Percentiles rank a stretch among this genome's conserved stretches.
These are phyloP conservation scores for Rynchops niger DNA, from an alignment of 2,113 vertebrate genomes.

Conservation along the genomic window DNA sequence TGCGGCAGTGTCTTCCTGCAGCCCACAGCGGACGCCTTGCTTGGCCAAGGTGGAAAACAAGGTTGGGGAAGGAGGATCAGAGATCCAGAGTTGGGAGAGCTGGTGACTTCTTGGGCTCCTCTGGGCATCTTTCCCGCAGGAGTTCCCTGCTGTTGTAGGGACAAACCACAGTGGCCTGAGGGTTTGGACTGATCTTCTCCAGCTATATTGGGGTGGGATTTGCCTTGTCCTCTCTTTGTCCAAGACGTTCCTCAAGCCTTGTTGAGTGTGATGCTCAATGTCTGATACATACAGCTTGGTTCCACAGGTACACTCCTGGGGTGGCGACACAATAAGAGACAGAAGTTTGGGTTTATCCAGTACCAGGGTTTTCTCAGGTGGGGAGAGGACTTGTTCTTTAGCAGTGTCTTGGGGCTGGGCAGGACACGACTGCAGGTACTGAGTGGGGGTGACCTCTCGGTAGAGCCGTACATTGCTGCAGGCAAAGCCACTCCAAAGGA, in stretches of 20 bases:
- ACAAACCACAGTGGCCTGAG: background rate
- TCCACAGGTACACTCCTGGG: background rate
- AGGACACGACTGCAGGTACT: background rate
- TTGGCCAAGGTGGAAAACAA: background rate
- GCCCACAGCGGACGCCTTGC: background rate
- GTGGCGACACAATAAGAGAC: background rate
- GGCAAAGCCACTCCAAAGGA: background rate
- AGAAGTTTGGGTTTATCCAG: background rate
- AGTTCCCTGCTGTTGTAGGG: background rate
- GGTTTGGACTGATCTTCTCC: background rate
- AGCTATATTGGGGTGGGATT: background rate
- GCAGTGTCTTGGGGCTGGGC: background rate
- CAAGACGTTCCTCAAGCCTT: background rate
- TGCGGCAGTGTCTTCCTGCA: background rate
- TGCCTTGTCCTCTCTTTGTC: background rate
- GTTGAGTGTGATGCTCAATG: background rate
- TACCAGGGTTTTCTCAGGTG: background rate
- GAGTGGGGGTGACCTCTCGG: background rate
- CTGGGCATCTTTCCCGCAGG: background rate
- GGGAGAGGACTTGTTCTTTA: background rate
- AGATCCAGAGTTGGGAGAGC: background rate
- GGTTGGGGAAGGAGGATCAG: background rate
- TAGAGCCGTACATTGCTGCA: accelerated
- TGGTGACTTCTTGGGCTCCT: background rate
- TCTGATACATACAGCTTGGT: background rate